These are phyloP conservation scores for Pangasius sanitwongsei DNA, from an alignment of 2,797 vertebrate genomes.

Conservation along the genomic window DNA sequence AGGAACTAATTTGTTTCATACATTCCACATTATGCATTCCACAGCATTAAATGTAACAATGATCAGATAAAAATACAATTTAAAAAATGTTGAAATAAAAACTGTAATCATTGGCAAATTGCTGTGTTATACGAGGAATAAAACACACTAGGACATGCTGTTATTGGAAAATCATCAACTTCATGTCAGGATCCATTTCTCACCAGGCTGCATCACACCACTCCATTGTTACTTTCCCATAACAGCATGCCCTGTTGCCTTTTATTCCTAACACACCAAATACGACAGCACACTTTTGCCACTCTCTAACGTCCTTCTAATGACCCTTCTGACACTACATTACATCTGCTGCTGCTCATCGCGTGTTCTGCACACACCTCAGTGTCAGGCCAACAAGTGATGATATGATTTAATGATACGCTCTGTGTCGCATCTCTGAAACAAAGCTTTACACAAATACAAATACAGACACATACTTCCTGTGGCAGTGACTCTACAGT, in stretches of 20 bases:
- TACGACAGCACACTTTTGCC: not conserved
- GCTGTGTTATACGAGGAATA: no score
- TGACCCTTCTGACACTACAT: not conserved
- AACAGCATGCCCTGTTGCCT: not conserved
- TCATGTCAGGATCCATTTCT: not conserved
- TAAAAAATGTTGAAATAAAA: no score
- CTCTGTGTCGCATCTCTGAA: not conserved
- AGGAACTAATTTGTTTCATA: no score
- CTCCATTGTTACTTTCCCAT: not conserved
- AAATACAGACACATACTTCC: slow-evolving; percentile 4
- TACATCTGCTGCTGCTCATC: not conserved
- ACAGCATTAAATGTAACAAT: no score
- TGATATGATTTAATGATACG: not conserved
- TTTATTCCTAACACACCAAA: not conserved
- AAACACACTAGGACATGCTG: no score
- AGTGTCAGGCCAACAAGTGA: not conserved
- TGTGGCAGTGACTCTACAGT: slow-evolving; percentile 21
- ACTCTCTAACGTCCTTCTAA: not conserved
- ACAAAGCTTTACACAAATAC: not conserved
- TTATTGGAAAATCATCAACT: no score
- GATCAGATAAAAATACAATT: no score
- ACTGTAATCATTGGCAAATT: no score
- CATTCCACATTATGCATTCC: no score
- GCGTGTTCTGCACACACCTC: not conserved
- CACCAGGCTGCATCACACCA: no score